Evolutionary conservation across 2,113 vertebrate genomes (phyloP).

Genomic region (Pteropus alecto): DNA sequence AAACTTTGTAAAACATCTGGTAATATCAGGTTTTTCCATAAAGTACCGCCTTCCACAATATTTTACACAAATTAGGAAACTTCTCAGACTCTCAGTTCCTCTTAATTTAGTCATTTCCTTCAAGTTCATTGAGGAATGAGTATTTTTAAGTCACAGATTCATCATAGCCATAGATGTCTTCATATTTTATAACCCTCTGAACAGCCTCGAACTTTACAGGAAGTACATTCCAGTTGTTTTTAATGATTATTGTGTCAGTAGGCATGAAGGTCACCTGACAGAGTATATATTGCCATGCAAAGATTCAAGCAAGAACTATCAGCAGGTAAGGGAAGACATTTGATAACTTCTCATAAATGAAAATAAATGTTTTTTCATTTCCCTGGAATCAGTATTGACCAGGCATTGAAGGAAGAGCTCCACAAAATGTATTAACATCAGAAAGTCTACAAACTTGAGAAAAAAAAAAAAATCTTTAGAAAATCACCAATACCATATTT

Average conservation of each 20-base stretch:
- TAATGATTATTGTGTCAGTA: not conserved
- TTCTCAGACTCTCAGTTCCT: not conserved
- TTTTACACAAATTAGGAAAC: not conserved
- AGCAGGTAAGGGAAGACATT: not conserved
- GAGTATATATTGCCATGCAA: not conserved
- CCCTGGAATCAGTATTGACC: not conserved
- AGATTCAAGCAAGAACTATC: not conserved
- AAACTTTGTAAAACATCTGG: not conserved
- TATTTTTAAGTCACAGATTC: not conserved
- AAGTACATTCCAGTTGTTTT: not conserved
- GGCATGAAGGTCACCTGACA: not conserved
- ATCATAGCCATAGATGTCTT: not conserved
- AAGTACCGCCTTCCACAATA: not conserved
- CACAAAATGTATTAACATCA: not conserved
- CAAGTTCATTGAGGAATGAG: not conserved
- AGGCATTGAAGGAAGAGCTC: not conserved
- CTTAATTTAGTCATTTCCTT: conserved; percentile 21
- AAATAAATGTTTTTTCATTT: conserved; percentile 59
- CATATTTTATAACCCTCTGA: not conserved
- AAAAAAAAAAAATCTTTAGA: not conserved
- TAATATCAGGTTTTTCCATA: not conserved
- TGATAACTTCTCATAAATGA: conserved; percentile 11
- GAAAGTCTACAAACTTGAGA: conserved; percentile 4
- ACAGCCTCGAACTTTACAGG: not conserved
- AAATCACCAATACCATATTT: not conserved